These are phyloP conservation scores for Vicugna pacos DNA, from an alignment of 2,113 vertebrate species.

Conservation along the genomic window DNA sequence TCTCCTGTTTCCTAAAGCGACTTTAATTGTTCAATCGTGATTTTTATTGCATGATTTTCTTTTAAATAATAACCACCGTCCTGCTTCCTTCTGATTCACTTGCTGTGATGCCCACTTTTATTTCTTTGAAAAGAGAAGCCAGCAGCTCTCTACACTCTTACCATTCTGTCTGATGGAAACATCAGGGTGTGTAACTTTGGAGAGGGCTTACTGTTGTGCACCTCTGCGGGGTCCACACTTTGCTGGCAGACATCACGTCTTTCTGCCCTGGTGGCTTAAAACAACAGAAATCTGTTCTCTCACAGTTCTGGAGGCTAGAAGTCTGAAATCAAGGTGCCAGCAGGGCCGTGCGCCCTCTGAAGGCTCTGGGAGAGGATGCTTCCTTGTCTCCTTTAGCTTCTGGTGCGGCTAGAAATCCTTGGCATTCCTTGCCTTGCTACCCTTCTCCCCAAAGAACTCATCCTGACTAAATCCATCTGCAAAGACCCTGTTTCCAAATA, in stretches of 20 bases:
- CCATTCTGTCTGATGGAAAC: fast-evolving
- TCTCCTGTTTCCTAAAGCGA: not conserved
- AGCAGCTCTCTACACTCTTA: not conserved
- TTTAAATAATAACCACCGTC: not conserved
- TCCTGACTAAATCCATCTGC: not conserved
- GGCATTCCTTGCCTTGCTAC: not conserved
- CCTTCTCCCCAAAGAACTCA: not conserved
- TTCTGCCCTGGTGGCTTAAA: not conserved
- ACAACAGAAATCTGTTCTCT: not conserved
- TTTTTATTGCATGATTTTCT: not conserved
- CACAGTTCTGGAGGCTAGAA: too few species aligned
- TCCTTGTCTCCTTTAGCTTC: not conserved
- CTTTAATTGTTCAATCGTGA: not conserved
- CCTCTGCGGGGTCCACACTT: fast-evolving
- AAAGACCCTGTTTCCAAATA: not conserved
- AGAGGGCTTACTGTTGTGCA: not conserved
- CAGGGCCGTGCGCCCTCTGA: not conserved
- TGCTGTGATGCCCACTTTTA: too few species aligned
- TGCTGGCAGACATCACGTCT: not conserved
- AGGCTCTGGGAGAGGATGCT: too few species aligned
- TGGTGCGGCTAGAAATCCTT: not conserved
- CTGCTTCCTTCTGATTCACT: not conserved
- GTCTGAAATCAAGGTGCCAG: too few species aligned
- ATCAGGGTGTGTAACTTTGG: not conserved
- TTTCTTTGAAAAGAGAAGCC: not conserved